Evolutionary conservation across 2,888 invertebrate species (phyloP).

Genomic region (Diplolepis rosae): DNA sequence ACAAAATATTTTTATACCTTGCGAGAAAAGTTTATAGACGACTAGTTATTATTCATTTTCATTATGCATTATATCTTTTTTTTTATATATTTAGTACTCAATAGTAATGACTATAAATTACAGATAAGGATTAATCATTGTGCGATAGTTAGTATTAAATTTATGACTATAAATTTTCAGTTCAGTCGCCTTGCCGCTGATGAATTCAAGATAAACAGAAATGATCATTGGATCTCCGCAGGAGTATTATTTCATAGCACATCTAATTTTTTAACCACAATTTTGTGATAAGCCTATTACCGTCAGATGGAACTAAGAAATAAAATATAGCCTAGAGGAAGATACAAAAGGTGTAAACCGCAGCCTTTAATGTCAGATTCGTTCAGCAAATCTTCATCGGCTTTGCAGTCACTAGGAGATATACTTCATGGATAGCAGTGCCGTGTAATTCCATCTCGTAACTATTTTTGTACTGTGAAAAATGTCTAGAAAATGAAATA

Average conservation of each 20-base stretch:
- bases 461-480: constrained; percentile 56
- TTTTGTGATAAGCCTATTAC: not conserved
- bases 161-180: too few relatives aligned
- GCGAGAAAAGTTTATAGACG: not conserved
- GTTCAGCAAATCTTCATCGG: constrained; percentile 54
- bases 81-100: too few relatives aligned
- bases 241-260: constrained; percentile 16
- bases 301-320: constrained; percentile 2
- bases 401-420: constrained; percentile 38
- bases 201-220: not conserved
- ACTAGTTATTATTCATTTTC: not conserved
- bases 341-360: constrained; percentile 45
- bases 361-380: constrained; percentile 43
- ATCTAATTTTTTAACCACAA: constrained; percentile 10
- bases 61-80: too few relatives aligned
- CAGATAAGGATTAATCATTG: too few relatives aligned
- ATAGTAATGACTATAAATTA: too few relatives aligned
- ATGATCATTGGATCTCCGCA: not conserved
- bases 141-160: too few relatives aligned
- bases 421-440: not conserved
- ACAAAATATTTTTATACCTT: not conserved
- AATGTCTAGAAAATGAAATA: constrained; percentile 65
- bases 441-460: constrained; percentile 49
- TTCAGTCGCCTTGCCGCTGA: not conserved
- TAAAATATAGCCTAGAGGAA: constrained; percentile 9